phyloP scores from a whole-genome alignment of 2,113 vertebrate species.

The Corynorhinus townsendii region DNA sequence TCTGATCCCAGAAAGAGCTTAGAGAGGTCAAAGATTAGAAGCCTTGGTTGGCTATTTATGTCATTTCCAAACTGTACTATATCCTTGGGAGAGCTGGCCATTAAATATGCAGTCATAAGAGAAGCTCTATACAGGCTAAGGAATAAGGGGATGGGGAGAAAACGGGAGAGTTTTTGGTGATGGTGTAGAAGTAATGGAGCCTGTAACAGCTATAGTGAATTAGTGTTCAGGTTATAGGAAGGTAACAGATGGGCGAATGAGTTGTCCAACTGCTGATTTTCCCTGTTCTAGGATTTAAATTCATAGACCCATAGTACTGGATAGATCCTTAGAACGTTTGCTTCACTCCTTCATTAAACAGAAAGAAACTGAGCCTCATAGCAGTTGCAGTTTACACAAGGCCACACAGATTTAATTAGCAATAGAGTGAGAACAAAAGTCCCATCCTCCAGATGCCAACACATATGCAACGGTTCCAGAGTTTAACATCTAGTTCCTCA shows the following conservation, averaged over 20 bases:
- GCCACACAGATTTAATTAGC: neutral
- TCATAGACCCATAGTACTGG: neutral
- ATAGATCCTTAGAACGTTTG: neutral
- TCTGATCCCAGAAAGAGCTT: constrained; percentile 38
- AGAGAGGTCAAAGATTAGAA: neutral
- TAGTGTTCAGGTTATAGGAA: neutral
- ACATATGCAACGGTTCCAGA: neutral
- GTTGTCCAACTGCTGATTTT: neutral
- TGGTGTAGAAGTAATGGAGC: neutral
- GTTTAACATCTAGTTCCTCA: neutral
- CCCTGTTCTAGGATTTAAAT: neutral
- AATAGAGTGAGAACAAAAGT: neutral
- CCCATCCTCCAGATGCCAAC: neutral
- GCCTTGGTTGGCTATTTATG: neutral
- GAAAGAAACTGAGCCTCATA: neutral
- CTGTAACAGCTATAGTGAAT: neutral
- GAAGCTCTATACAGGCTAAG: neutral
- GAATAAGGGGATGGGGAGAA: neutral
- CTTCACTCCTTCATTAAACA: neutral
- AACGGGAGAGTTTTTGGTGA: neutral
- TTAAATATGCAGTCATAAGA: neutral
- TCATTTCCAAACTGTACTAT: constrained; percentile 19
- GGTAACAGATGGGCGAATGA: neutral
- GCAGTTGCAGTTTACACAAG: neutral
- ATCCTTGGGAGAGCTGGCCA: neutral